Percentiles rank a stretch among this genome's conserved stretches.
These are phyloP conservation scores for Empidonax traillii DNA, from an alignment of 2,113 vertebrate genomes.

Conservation along the genomic window DNA sequence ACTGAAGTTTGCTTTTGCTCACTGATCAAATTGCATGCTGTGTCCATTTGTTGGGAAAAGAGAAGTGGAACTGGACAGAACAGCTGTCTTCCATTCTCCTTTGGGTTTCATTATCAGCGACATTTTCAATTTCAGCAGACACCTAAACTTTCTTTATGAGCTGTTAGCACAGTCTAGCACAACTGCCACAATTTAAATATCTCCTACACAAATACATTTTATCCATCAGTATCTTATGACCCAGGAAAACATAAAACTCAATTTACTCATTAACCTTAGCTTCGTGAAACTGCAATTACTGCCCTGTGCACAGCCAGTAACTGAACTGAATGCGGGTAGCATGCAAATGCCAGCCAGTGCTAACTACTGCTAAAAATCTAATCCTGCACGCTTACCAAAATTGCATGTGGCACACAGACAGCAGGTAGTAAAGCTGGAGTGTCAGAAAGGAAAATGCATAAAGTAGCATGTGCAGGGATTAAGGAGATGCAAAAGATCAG, in stretches of 20 bases:
- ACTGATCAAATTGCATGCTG: neutral
- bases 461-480: neutral
- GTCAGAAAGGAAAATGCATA: neutral
- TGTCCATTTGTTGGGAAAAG: neutral
- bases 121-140: neutral
- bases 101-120: neutral
- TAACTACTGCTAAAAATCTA: neutral
- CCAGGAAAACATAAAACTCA: constrained; percentile 15
- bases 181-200: neutral
- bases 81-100: neutral
- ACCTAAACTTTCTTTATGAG: neutral
- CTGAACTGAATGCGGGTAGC: neutral
- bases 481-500: neutral
- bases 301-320: constrained; percentile 1
- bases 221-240: neutral
- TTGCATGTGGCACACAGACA: neutral
- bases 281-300: constrained; percentile 39
- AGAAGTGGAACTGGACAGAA: neutral
- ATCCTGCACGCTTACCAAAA: neutral
- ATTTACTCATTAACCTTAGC: constrained; percentile 50
- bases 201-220: neutral
- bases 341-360: neutral
- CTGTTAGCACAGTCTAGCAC: neutral
- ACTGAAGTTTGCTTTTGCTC: neutral
- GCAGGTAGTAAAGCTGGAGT: neutral